A percentile compares a stretch with the other conserved stretches of the same genome.
Evolutionary conservation across 2,888 invertebrate genomes (phyloP).

Genomic region (Yponomeuta sedellus): DNA sequence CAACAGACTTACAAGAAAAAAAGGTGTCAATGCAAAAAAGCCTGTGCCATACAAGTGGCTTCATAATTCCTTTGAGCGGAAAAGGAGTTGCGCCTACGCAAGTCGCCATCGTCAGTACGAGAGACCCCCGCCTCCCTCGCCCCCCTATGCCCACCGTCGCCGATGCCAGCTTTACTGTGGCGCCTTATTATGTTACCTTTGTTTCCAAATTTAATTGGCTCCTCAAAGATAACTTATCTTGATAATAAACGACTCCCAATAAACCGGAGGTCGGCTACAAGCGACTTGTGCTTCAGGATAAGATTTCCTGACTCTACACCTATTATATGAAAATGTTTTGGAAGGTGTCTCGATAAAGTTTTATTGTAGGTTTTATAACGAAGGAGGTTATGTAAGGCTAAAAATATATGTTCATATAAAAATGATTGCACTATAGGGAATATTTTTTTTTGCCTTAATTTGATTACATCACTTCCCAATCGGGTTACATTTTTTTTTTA

Average conservation of each 20-base stretch:
- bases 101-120: constrained; percentile 35
- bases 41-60: constrained; percentile 42
- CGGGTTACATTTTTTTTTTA: too few species aligned
- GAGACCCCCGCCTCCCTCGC: constrained; percentile 34
- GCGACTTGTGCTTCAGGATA: constrained; percentile 60
- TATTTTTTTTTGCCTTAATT: too few species aligned
- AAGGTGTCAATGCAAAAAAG: constrained; percentile 23
- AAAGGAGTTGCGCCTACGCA: constrained; percentile 63
- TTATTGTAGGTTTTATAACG: background rate
- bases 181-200: constrained; percentile 76
- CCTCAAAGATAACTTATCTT: constrained; percentile 73
- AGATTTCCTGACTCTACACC: constrained; percentile 43
- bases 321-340: background rate
- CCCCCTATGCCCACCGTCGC: constrained; percentile 25
- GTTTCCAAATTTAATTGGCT: constrained; percentile 77
- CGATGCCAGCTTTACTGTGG: constrained; percentile 48
- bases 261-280: constrained; percentile 66
- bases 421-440: too few species aligned
- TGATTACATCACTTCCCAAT: too few species aligned
- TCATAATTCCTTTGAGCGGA: constrained; percentile 58
- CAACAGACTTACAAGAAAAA: background rate
- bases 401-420: too few species aligned
- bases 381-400: too few species aligned
- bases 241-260: constrained; percentile 75
- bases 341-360: too few species aligned